Conservation (phyloP, 2,113 vertebrate species). For the Taxidea taxus region DNA sequence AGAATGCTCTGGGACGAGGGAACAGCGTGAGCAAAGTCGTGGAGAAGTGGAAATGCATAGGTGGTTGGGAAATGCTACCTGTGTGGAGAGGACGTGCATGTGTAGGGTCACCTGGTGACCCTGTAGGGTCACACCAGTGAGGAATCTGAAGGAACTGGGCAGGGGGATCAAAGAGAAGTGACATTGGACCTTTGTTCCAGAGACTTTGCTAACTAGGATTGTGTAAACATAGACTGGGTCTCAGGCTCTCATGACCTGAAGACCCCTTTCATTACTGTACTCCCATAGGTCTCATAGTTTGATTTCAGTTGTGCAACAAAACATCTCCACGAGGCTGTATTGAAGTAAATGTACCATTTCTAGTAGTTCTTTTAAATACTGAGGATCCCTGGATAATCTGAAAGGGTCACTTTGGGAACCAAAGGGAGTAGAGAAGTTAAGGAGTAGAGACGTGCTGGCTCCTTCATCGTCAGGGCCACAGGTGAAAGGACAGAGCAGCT, state of each 20-base stretch:
- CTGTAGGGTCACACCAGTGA: too few relatives aligned
- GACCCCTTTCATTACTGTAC: neutral
- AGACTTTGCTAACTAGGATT: neutral
- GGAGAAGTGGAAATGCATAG: neutral
- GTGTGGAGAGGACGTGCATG: neutral
- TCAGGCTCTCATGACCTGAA: neutral
- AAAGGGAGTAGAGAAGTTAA: neutral
- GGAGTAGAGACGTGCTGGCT: neutral
- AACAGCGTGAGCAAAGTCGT: neutral
- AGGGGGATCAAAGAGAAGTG: neutral
- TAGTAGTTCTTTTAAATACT: neutral
- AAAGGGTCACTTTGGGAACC: neutral
- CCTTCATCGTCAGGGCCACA: neutral
- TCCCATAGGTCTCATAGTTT: neutral
- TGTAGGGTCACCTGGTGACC: rapidly evolving
- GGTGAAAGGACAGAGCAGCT: too few relatives aligned
- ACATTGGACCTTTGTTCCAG: neutral
- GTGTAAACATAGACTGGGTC: neutral
- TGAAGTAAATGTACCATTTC: neutral
- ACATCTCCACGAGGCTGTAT: neutral
- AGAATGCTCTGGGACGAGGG: neutral
- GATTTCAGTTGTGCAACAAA: neutral
- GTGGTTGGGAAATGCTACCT: neutral
- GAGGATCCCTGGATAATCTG: neutral
- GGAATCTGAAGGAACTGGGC: neutral